A percentile compares a stretch with the other conserved stretches of the same genome.
Evolutionary conservation across 1,140 invertebrate genomes (phyloP).

Genomic region (Macrobrachium rosenbergii): DNA sequence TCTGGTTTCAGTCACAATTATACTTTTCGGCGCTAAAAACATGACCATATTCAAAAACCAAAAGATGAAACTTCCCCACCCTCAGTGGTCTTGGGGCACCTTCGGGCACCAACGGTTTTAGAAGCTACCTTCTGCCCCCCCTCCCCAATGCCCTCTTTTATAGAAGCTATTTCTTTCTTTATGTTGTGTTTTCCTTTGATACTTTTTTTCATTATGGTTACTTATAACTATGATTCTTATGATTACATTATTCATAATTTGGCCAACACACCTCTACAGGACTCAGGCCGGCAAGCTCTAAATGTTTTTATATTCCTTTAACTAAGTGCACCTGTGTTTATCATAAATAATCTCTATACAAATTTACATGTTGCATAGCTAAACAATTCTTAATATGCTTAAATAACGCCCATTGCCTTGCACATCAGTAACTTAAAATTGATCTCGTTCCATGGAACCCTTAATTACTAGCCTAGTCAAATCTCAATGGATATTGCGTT

Average conservation of each 20-base stretch:
- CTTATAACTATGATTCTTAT: slow-evolving; percentile 1
- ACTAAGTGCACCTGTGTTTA: slow-evolving; percentile 55
- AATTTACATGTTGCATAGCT: slow-evolving; percentile 56
- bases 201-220: slow-evolving; percentile 10
- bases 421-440: slow-evolving; percentile 29
- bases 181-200: slow-evolving; percentile 13
- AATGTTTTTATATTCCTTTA: slow-evolving; percentile 34
- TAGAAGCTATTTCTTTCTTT: slow-evolving; percentile 18
- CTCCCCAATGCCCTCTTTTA: slow-evolving; percentile 28
- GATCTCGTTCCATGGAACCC: not conserved
- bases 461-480: slow-evolving; percentile 21
- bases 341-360: slow-evolving; percentile 47
- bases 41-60: slow-evolving; percentile 9
- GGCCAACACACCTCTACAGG: slow-evolving; percentile 46
- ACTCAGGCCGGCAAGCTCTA: slow-evolving; percentile 46
- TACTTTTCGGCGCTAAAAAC: slow-evolving; percentile 1
- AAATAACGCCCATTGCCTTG: slow-evolving; percentile 31
- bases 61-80: slow-evolving; percentile 38
- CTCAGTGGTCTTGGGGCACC: slow-evolving; percentile 44
- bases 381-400: slow-evolving; percentile 40
- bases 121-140: slow-evolving; percentile 43
- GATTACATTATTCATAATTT: not conserved
- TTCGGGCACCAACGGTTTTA: slow-evolving; percentile 44
- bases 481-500: slow-evolving; percentile 19
- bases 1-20: too few relatives aligned